These are phyloP conservation scores for Catamblyrhynchus diadema DNA, from an alignment of 2,797 vertebrate genomes.

Conservation along the genomic window DNA sequence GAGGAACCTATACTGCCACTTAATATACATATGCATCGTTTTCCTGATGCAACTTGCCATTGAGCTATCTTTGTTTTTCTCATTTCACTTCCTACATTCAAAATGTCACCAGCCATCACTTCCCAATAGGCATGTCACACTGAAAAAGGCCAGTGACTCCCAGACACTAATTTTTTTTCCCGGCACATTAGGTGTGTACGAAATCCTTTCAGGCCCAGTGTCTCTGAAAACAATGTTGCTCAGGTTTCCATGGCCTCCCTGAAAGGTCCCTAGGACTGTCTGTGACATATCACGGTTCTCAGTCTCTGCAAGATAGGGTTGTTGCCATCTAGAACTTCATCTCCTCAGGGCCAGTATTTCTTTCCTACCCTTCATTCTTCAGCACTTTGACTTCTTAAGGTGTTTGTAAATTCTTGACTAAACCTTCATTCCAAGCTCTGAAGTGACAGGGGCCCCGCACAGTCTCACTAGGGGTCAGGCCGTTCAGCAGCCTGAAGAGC, in stretches of 20 bases:
- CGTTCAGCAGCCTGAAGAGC: not conserved
- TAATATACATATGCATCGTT: not conserved
- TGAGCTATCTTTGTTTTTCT: not conserved
- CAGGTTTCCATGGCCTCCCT: not conserved
- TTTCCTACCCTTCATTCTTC: not conserved
- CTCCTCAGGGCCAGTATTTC: not conserved
- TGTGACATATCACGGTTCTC: rapidly evolving
- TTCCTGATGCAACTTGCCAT: not conserved
- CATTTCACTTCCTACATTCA: conserved; percentile 3
- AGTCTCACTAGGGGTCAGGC: not conserved
- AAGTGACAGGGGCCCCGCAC: not conserved
- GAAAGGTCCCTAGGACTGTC: not conserved
- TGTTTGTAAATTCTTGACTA: not conserved
- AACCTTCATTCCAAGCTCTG: not conserved
- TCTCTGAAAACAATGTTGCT: not conserved
- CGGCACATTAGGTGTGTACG: not conserved
- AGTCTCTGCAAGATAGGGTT: not conserved
- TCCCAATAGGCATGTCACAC: not conserved
- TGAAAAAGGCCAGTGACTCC: conserved; percentile 56
- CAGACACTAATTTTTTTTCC: conserved; percentile 38
- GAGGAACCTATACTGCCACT: not conserved
- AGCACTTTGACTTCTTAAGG: not conserved
- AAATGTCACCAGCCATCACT: conserved; percentile 54
- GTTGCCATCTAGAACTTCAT: not conserved
- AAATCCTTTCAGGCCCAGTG: not conserved